Base-by-base conservation (phyloP, 2,113 vertebrate genomes). In the Hylia prasina region DNA sequence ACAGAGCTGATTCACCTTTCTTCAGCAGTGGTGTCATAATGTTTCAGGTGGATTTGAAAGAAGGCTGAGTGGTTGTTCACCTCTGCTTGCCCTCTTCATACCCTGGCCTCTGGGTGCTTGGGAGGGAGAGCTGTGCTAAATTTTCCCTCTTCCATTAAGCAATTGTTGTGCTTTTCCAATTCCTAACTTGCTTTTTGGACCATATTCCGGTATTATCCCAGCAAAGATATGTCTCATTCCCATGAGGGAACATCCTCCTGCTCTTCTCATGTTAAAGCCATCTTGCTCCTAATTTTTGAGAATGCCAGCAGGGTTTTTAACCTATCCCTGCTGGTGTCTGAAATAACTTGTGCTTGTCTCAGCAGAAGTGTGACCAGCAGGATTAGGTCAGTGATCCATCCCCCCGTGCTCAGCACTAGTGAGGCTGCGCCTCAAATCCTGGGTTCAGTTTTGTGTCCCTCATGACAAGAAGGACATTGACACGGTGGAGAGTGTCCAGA, bases 401-500 rank as follows among this genome's bases (percentile, higher is more conserved):
- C 8, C 4, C 2, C 30, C 8, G 3, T 42, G 50, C 18, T 48
- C 17, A 30, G 51, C 58, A 51, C 13, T 57, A 18, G 23, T 51
- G 44, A 65, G 33, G 44, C 28, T 37, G n/a, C 16, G 18, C 14
- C 21, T 53, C 27, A 25, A 33, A 42, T 28, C n/a, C 53, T 28
- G 21, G 24, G 51, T 16, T 66, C 39, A 60, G 2, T 35, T 66
- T 60, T 66, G 39, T 6, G 51, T 21, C 30, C 25, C 12, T 53
- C 45, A 17, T 22, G n/a, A 23, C 25, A 47, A 66, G 33, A 82
- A 58, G 31, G 39, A 18, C 42, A 17, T 23, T n/a, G 28, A 20
- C 12, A 13, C 0, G 3, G 18, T 42, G n/a, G 30, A 79, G 8
- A 0, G 0, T 8, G 15, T 60, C n/a, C 66, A 23, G 53, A 47